Evolutionary conservation across 2,888 invertebrate genomes (phyloP).

Genomic region (Blomia tropicalis): DNA sequence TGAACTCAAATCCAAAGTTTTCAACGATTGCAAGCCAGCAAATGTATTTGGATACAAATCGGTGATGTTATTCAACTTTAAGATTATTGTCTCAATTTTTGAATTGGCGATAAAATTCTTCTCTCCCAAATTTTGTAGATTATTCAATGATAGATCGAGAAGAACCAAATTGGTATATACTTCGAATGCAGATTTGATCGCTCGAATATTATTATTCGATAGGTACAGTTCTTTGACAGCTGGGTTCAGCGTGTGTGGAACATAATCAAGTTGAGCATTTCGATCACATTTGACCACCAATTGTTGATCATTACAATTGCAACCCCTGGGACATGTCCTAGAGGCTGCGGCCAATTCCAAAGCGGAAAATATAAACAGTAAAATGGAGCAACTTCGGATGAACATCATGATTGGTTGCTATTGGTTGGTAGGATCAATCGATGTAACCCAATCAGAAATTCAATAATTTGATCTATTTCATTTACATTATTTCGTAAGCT

Average conservation of each 20-base stretch:
- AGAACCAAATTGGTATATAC: slow-evolving; percentile 55
- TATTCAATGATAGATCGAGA: slow-evolving; percentile 68
- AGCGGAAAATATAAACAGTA: too few species aligned
- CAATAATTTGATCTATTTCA: too few species aligned
- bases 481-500: too few species aligned
- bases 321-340: slow-evolving; percentile 55
- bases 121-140: slow-evolving; percentile 58
- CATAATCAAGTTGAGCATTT: slow-evolving; percentile 59
- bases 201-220: slow-evolving; percentile 60
- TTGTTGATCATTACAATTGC: slow-evolving; percentile 64
- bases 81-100: slow-evolving; percentile 54
- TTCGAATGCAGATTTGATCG: slow-evolving; percentile 56
- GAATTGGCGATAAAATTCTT: slow-evolving; percentile 63
- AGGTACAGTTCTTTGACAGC: slow-evolving; percentile 48
- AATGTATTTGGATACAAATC: slow-evolving; percentile 57
- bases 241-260: slow-evolving; percentile 75
- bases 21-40: slow-evolving; percentile 54
- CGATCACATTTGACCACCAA: slow-evolving; percentile 58
- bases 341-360: neutral
- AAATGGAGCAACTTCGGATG: too few species aligned
- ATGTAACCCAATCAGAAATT: too few species aligned
- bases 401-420: too few species aligned
- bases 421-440: too few species aligned
- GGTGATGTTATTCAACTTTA: slow-evolving; percentile 60
- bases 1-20: slow-evolving; percentile 43